A percentile compares a stretch with the other conserved stretches of the same genome.
phyloP scores from a whole-genome alignment of 2,888 invertebrate genomes.

The Colostygia pectinataria region DNA sequence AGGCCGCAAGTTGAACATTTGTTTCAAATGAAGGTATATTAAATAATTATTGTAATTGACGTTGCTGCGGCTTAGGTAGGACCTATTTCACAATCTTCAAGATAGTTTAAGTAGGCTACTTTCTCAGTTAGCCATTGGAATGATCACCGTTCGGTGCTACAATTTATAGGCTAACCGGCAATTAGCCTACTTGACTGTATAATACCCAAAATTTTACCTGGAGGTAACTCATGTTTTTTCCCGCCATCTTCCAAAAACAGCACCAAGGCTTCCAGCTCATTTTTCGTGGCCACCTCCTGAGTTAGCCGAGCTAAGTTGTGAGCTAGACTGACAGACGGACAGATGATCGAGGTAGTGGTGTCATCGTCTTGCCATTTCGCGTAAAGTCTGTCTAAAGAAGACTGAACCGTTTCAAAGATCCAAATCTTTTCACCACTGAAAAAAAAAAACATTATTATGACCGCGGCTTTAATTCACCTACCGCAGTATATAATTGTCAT shows the following conservation, averaged over 20 bases:
- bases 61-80: too few species aligned
- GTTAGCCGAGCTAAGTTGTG: slow-evolving; percentile 38
- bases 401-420: slow-evolving; percentile 58
- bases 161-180: too few species aligned
- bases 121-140: too few species aligned
- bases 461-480: too few species aligned
- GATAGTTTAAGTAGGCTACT: too few species aligned
- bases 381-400: slow-evolving; percentile 40
- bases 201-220: slow-evolving; percentile 45
- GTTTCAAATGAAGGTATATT: too few species aligned
- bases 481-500: background rate
- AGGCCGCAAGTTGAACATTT: too few species aligned
- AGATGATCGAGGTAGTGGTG: slow-evolving; percentile 42
- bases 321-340: slow-evolving; percentile 47
- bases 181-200: background rate
- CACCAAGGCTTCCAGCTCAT: slow-evolving; percentile 32
- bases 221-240: slow-evolving; percentile 22
- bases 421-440: slow-evolving; percentile 70
- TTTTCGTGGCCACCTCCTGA: slow-evolving; percentile 27
- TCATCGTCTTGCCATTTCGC: slow-evolving; percentile 45
- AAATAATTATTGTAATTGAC: too few species aligned
- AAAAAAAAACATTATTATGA: too few species aligned
- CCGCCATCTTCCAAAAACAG: slow-evolving; percentile 29
- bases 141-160: too few species aligned
- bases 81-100: too few species aligned